Base-by-base conservation (phyloP, 2,888 invertebrate species). In the Coenonympha arcania region DNA sequence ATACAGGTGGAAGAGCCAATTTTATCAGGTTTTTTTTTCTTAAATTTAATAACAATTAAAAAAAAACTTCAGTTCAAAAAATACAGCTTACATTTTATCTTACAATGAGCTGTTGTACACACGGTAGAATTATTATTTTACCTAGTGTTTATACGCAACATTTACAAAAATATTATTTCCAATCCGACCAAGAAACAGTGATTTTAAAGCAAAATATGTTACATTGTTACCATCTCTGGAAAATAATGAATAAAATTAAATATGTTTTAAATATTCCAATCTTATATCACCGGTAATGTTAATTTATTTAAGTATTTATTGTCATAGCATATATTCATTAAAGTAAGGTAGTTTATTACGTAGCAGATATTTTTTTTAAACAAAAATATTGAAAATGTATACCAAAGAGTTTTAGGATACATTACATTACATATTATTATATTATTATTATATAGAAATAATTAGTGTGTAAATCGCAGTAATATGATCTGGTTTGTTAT, bases 1-100 rank as follows among this genome's bases (percentile, higher is more conserved):
- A 64, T 80, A 82, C 82, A 82, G 81, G 80, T 72, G 68, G 64
- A 51, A 58, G 64, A 65, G 77, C 79, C 77, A 82, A 79, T 70
- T 64, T 62, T 36, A n/a, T 56, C 66, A 67, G 67, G 67, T 69
- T 74, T 69, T 66, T 20, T 51, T 52, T 50, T 50, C 26, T 28
- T 33, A 18, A 28, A 26, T 11, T 1, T 26, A 30, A 19, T 3
- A 26, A 16, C n/a, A 24, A 26, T 8, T 3, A 18, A 9, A 4
- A n/a, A 3, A 18, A 19, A 5, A 4, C 13, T 20, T 37, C 13
- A n/a, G 2, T 9, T 6, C 5, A 9, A 9, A 39, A 39, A 15
- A 15, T 24, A 9, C 1, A 22, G 13, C 4, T 19, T 37, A 22
- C 0, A 37, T 15, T 15, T 24, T 36, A n/a, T n/a, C 4, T 4